phyloP scores from a whole-genome alignment of 1,140 invertebrate species.

The Acromyrmex heyeri region DNA sequence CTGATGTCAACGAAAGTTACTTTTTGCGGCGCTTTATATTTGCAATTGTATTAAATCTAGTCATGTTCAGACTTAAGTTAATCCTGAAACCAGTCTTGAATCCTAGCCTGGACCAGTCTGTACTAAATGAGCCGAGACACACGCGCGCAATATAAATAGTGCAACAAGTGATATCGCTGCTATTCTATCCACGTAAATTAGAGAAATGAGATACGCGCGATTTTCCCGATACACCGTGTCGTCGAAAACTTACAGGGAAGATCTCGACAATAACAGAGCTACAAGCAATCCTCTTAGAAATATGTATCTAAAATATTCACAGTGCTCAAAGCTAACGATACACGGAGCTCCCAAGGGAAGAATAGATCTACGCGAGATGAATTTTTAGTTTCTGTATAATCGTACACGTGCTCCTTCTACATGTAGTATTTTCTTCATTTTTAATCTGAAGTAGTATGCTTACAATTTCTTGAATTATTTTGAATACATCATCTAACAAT shows the following conservation, averaged over 20 bases:
- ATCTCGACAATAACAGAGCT: slow-evolving; percentile 76
- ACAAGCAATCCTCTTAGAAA: slow-evolving; percentile 56
- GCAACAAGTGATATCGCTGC: slow-evolving; percentile 67
- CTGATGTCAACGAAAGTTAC: slow-evolving; percentile 16
- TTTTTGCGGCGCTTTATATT: slow-evolving; percentile 52
- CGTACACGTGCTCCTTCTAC: background rate
- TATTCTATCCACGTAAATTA: slow-evolving; percentile 65
- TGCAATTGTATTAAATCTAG: slow-evolving; percentile 1
- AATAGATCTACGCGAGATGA: slow-evolving; percentile 61
- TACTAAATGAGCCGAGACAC: slow-evolving; percentile 54
- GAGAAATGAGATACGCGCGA: slow-evolving; percentile 13
- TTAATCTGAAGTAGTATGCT: background rate
- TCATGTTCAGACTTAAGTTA: background rate
- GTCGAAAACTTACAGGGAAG: slow-evolving; percentile 45
- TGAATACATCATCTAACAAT: background rate
- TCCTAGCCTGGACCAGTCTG: background rate
- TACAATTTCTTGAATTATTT: background rate
- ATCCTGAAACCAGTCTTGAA: background rate
- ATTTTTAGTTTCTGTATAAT: slow-evolving; percentile 24
- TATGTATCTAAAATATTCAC: slow-evolving; percentile 47
- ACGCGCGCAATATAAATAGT: slow-evolving; percentile 57
- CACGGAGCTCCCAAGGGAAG: slow-evolving; percentile 40
- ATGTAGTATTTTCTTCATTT: background rate
- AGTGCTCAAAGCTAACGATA: slow-evolving; percentile 41
- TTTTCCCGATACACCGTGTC: slow-evolving; percentile 8